phyloP scores from a whole-genome alignment of 1,140 invertebrate genomes.

The Sesamia nonagrioides region DNA sequence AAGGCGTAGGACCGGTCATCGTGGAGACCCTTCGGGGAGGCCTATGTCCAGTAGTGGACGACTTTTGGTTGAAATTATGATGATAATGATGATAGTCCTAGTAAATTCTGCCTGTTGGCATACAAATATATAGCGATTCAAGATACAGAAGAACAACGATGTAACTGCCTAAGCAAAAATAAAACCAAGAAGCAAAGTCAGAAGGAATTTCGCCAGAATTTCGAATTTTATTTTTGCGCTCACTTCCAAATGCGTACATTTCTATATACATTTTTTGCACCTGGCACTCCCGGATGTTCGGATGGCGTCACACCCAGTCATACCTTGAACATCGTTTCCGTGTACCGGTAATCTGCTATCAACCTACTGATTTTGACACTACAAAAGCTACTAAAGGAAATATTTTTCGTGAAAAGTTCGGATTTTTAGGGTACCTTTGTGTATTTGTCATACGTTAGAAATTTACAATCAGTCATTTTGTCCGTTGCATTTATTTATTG shows the following conservation, averaged over 20 bases:
- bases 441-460: not conserved
- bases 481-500: too few species aligned
- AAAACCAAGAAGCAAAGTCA: not conserved
- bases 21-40: too few species aligned
- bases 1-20: too few species aligned
- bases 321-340: not conserved
- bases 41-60: too few species aligned
- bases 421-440: not conserved
- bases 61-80: too few species aligned
- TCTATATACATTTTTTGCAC: conserved; percentile 14
- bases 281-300: not conserved
- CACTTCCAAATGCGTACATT: not conserved
- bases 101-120: too few species aligned
- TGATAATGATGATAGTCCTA: too few species aligned
- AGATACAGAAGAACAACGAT: too few species aligned
- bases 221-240: not conserved
- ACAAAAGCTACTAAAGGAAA: not conserved
- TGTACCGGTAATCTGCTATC: not conserved
- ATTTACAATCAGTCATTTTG: too few species aligned
- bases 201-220: not conserved
- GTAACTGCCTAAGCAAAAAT: too few species aligned
- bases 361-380: not conserved
- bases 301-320: not conserved
- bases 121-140: too few species aligned
- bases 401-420: not conserved